Evolutionary conservation across 53 echinoderm and acorn worm species (phyloP), one percentile per base, ranked within the genome.

Genomic region (Hippasteria phrygiana): DNA sequence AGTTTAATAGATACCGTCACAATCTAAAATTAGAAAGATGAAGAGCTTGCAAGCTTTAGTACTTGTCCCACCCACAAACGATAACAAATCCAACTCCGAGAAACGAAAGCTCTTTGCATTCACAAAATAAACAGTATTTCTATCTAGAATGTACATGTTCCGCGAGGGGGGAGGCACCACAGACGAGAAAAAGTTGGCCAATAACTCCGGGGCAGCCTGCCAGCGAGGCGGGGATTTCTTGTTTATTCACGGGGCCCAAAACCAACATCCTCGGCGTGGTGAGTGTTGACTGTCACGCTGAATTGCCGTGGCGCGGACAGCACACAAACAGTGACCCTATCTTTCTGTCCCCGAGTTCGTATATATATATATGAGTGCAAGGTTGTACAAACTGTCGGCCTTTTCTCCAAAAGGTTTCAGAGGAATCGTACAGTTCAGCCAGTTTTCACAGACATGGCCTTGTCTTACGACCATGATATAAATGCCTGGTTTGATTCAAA

Each of bases 261-360:
- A 45, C 82, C 65, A 82, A 82, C 82, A 82, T 82, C 45, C 40
- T 82, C 82, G 82, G 82, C 65, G 26, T 43, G 67, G 82, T 66
- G 46, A 82, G 82, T 82, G 82, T 82, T 82, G 82, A 82, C 82
- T 45, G 82, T 82, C 82, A 82, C 67, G 82, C 64, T 66, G 82
- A 64, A 82, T 82, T 64, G 66, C 67, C 82, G 66, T 31, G 82
- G 65, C 45, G 65, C 67, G 82, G 67, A 82, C 81, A 66, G 65
- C 66, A 66, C 66, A 29, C 65, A 29, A 43, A 82, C 65, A 66
- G 45, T 32, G 81, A 43, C 46, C 82, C 82, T 64, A 28, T 40
- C 62, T 26, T 38, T 16, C 2, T 22, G 41, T 76, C 48, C 50
- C 43, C 18, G 71, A 40, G 38, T 80, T 40, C 24, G 24, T 24